Conservation (phyloP, 2,113 vertebrate species). For the Bos taurus region ARS-UCD2.0 NC_037352.1:19378501-19379000, state of each 20-base stretch:
- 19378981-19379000: not conserved
- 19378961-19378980: not conserved
- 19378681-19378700: not conserved
- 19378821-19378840: not conserved
- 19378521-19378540: not conserved
- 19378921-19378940: not conserved
- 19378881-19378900: not conserved
- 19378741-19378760: not conserved
- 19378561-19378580: not conserved
- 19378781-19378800: not conserved
- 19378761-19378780: not conserved
- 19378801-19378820: not conserved
- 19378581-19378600: not conserved
- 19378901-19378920: not conserved
- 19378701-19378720: not conserved
- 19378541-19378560: not conserved
- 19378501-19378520: not conserved
- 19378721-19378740: not conserved
- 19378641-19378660: not conserved
- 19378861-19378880: accelerated
- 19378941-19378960: not conserved
- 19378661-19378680: not conserved
- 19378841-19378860: not conserved
- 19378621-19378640: not conserved
- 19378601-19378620: accelerated